Percentiles rank a stretch among this genome's conserved stretches.
Evolutionary conservation across 2,797 vertebrate species (phyloP).

Genomic region (Vultur gryphus): DNA sequence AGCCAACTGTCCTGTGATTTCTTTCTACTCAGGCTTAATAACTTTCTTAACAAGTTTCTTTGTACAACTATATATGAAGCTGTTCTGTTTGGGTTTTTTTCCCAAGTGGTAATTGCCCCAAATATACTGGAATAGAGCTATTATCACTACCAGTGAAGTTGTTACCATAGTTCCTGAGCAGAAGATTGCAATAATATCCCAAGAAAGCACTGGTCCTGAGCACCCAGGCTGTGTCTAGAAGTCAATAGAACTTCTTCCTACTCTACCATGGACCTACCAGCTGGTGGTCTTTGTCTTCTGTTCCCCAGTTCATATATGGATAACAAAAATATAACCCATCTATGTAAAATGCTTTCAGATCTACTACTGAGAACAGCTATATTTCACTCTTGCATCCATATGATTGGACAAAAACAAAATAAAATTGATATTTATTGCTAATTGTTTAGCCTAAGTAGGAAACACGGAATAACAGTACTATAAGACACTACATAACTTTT

Average conservation of each 20-base stretch:
- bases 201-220: background rate
- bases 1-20: background rate
- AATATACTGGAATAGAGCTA: background rate
- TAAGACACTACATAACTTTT: background rate
- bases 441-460: background rate
- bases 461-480: background rate
- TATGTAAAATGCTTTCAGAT: background rate
- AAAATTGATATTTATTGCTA: background rate
- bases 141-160: background rate
- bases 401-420: background rate
- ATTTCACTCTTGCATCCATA: background rate
- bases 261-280: background rate
- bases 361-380: background rate
- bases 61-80: background rate
- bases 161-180: background rate
- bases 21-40: background rate
- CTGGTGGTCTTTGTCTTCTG: background rate
- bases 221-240: background rate
- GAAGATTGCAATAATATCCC: background rate
- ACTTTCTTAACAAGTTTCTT: background rate
- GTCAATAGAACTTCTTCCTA: background rate
- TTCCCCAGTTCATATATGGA: background rate
- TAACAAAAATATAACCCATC: background rate
- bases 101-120: background rate
- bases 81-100: background rate